Percentiles rank a stretch among this genome's conserved stretches.
phyloP scores from a whole-genome alignment of 2,113 vertebrate species.

The Heterotis niloticus region DNA sequence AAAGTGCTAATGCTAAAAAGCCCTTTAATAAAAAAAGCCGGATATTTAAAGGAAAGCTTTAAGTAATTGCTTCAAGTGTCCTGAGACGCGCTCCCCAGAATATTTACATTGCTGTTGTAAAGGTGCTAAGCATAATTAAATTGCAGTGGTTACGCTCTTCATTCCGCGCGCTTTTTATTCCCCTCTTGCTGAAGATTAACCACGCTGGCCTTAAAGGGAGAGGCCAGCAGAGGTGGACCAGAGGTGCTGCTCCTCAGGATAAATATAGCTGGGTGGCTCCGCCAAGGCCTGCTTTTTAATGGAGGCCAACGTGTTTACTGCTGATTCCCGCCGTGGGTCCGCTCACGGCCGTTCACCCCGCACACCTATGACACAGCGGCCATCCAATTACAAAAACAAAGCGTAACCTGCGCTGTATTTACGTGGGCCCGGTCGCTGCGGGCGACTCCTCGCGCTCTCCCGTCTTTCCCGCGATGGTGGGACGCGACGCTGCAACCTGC shows the following conservation, averaged over 20 bases:
- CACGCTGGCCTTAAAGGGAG: conserved; percentile 43
- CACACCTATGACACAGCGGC: not conserved
- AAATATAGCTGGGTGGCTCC: conserved; percentile 51
- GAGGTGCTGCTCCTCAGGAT: conserved; percentile 58
- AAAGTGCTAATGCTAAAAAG: conserved; percentile 99
- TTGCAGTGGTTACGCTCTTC: conserved; percentile 77
- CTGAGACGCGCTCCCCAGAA: conserved; percentile 82
- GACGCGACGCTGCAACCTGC: too few species aligned
- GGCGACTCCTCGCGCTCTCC: not conserved
- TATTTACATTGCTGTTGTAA: conserved; percentile 96
- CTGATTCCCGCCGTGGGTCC: conserved; percentile 46
- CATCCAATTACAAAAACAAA: not conserved
- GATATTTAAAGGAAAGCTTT: conserved; percentile 90
- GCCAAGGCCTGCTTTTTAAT: conserved; percentile 39
- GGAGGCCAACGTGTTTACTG: conserved; percentile 51
- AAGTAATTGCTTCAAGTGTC: conserved; percentile 96
- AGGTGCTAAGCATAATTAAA: conserved; percentile 90
- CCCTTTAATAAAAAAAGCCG: conserved; percentile 77
- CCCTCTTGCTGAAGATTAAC: conserved; percentile 20
- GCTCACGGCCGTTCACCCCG: conserved; percentile 45
- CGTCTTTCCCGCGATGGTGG: not conserved
- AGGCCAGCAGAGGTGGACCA: conserved; percentile 57
- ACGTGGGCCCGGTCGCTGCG: not conserved
- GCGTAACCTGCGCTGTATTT: not conserved
- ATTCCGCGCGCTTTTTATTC: conserved; percentile 56